Conservation (phyloP, 2,888 invertebrate genomes). For the Phlogophora meticulosa region DNA sequence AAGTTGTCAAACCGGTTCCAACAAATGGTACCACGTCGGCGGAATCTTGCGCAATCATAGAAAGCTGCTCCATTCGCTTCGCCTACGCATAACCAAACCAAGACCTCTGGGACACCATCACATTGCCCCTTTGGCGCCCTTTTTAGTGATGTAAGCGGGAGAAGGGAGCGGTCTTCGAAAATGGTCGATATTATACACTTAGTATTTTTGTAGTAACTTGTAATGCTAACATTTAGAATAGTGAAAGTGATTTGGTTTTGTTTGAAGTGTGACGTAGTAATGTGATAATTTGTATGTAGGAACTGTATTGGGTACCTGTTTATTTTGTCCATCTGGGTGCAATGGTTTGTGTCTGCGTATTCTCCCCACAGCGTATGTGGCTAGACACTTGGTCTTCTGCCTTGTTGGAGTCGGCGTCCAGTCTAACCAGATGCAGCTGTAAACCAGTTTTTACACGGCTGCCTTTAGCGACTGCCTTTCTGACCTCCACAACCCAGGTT, state of each 20-base stretch:
- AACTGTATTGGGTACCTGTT: slow-evolving; percentile 27
- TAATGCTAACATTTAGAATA: slow-evolving; percentile 53
- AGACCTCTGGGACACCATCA: slow-evolving; percentile 45
- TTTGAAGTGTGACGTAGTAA: slow-evolving; percentile 37
- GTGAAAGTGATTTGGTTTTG: slow-evolving; percentile 63
- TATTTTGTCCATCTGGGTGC: slow-evolving; percentile 1
- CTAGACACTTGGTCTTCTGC: background rate
- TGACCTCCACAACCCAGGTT: too few species aligned
- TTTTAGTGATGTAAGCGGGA: slow-evolving; percentile 2
- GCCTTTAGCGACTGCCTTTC: too few species aligned
- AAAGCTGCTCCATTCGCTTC: slow-evolving; percentile 67
- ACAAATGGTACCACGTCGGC: slow-evolving; percentile 48
- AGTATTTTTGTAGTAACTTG: slow-evolving; percentile 34
- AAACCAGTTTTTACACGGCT: too few species aligned
- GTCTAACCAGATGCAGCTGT: too few species aligned
- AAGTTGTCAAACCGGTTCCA: slow-evolving; percentile 62
- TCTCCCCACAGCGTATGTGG: slow-evolving; percentile 7
- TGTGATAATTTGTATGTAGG: slow-evolving; percentile 53
- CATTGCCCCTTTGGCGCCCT: slow-evolving; percentile 28
- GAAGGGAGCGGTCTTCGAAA: slow-evolving; percentile 30
- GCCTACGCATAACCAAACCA: slow-evolving; percentile 62
- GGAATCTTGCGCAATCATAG: slow-evolving; percentile 68
- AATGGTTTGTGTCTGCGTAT: slow-evolving; percentile 14
- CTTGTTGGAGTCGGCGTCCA: too few species aligned
- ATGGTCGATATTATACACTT: slow-evolving; percentile 41